phyloP scores from a whole-genome alignment of 2,797 vertebrate genomes.

The Ibycter americanus region DNA sequence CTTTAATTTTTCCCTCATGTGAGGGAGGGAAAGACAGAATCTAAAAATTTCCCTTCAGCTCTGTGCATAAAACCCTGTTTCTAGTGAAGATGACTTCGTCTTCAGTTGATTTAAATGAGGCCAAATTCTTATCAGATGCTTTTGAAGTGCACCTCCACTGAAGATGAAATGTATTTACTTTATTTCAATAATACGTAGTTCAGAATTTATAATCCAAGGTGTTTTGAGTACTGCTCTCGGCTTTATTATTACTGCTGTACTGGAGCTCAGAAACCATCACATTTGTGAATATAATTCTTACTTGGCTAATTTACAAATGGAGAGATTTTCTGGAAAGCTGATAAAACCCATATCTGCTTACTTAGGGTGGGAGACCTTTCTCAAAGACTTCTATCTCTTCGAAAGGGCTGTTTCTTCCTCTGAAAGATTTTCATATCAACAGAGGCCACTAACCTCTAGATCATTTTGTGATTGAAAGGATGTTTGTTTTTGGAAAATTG shows the following conservation, averaged over 20 bases:
- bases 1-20: background rate
- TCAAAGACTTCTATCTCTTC: background rate
- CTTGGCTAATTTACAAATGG: background rate
- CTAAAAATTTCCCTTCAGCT: background rate
- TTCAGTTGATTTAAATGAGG: background rate
- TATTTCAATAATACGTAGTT: background rate
- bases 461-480: constrained; percentile 15
- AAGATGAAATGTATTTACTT: background rate
- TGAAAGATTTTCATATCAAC: constrained; percentile 18
- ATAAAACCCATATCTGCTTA: background rate
- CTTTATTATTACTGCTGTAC: background rate
- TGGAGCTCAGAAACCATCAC: background rate
- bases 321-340: constrained; percentile 4
- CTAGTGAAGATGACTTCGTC: background rate
- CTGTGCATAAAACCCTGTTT: background rate
- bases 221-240: background rate
- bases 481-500: constrained; percentile 21
- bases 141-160: background rate
- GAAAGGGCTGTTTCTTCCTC: constrained; percentile 26
- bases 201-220: background rate
- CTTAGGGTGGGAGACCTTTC: constrained; percentile 5
- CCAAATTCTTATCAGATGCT: background rate
- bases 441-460: constrained; percentile 27
- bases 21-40: background rate
- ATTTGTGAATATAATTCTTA: background rate